Base-by-base conservation (phyloP, 2,797 vertebrate species). In the Schizopygopsis pylzovi region DNA sequence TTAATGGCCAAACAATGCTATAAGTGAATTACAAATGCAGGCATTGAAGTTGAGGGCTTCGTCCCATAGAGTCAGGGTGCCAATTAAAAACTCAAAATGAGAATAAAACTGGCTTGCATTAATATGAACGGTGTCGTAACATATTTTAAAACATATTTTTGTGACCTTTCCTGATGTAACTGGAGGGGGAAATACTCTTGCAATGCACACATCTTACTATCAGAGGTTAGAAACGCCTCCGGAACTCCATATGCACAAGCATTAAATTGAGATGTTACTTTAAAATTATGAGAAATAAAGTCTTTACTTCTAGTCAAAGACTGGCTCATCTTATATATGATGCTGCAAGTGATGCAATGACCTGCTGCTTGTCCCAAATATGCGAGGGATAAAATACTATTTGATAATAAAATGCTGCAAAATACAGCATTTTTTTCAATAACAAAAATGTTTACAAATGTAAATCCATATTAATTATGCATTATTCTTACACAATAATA, bases 1-100 rank as follows among this genome's bases (percentile, higher is more conserved):
- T 81, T 88, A 86, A 90, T 43, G 8, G n/a, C 20, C 59, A 75
- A 88, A 85, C 84, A 85, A 68, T 61, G 43, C 71, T 59, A 45
- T 76, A 79, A 84, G 82, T 85, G 70, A 89, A 85, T 87, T 86
- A 83, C n/a, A 85, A 67, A 85, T 87, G 86, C 75, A 65, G 75
- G 68, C 65, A 59, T n/a, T 84, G 45, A 75, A 86, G 83, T 63
- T 77, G 10, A 67, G 33, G 20, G 49, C 25, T 71, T 77, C 80
- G 68, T 61, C 37, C 82, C 47, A 43, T 77, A 39, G 82, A 6
- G 2, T 12, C 8, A 41, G 12, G 37, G 6, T 78, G 3, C 73
- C 6, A 76, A 22, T 54, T 15, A 5, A 61, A 59, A 12, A 41
- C 54, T 16, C 22, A 1, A 43, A 16, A 61, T 61, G 13, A 79